phyloP scores from a whole-genome alignment of 2,888 invertebrate genomes.

The Gnatocerus cornutus region DNA sequence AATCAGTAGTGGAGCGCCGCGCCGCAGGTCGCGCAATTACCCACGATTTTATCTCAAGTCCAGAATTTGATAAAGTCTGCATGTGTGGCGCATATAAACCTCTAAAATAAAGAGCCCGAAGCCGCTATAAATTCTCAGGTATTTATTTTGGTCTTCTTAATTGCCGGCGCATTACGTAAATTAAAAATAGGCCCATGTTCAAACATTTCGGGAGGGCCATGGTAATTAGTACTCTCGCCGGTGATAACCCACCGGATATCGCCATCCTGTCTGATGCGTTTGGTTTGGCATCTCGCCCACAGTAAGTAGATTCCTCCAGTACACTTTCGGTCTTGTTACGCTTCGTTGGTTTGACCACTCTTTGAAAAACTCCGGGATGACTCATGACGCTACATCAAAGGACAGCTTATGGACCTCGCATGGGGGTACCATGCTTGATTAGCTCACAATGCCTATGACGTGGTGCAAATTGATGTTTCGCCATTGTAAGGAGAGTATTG shows the following conservation, averaged over 20 bases:
- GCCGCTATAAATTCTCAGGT: slow-evolving; percentile 26
- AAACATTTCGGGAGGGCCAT: slow-evolving; percentile 37
- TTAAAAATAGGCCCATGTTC: slow-evolving; percentile 33
- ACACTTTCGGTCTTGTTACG: not conserved
- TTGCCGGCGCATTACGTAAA: slow-evolving; percentile 37
- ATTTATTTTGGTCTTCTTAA: slow-evolving; percentile 44
- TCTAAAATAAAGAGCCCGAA: slow-evolving; percentile 16
- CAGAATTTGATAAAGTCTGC: too few species aligned
- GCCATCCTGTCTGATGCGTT: slow-evolving; percentile 45
- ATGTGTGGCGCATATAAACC: too few species aligned
- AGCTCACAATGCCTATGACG: slow-evolving; percentile 37
- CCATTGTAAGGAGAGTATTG: slow-evolving; percentile 22
- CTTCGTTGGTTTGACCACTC: slow-evolving; percentile 33
- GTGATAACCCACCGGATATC: slow-evolving; percentile 44
- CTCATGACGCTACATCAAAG: slow-evolving; percentile 42
- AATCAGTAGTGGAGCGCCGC: too few species aligned
- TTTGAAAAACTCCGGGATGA: slow-evolving; percentile 35
- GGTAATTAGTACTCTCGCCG: slow-evolving; percentile 38
- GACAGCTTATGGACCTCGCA: slow-evolving; percentile 32
- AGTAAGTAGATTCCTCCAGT: slow-evolving; percentile 16
- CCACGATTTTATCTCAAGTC: too few species aligned
- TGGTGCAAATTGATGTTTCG: slow-evolving; percentile 36
- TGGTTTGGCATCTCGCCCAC: slow-evolving; percentile 38
- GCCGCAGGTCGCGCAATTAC: too few species aligned
- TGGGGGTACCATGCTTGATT: slow-evolving; percentile 42